Conservation (phyloP, 2,888 invertebrate genomes). For the Cenopis cana region DNA sequence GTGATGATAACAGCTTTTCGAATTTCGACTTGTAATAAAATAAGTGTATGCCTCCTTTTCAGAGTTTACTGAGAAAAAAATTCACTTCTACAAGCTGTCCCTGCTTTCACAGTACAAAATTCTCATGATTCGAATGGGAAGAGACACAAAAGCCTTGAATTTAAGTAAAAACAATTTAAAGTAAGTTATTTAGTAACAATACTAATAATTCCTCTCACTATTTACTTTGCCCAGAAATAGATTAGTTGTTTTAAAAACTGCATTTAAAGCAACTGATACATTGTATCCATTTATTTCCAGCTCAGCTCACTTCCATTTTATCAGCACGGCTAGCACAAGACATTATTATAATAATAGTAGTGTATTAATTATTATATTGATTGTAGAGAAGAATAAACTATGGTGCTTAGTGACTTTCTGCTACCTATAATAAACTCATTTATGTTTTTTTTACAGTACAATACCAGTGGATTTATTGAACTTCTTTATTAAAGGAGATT, state of each 20-base stretch:
- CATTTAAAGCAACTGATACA: too few relatives aligned
- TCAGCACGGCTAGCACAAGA: too few relatives aligned
- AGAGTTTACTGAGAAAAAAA: conserved; percentile 69
- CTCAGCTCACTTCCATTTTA: too few relatives aligned
- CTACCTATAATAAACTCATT: neutral
- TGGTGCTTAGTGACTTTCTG: neutral
- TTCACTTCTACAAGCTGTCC: conserved; percentile 69
- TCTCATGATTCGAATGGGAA: conserved; percentile 75
- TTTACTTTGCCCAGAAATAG: neutral
- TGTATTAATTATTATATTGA: too few relatives aligned
- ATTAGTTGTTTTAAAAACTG: too few relatives aligned
- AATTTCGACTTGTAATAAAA: neutral
- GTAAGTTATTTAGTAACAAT: conserved; percentile 52
- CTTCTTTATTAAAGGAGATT: conserved; percentile 76
- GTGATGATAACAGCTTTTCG: neutral
- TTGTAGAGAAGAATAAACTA: neutral
- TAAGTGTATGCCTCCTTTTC: conserved; percentile 50
- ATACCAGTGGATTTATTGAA: conserved; percentile 74
- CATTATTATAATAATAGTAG: too few relatives aligned
- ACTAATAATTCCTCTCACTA: neutral
- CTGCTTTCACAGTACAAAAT: conserved; percentile 70
- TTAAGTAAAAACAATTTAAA: conserved; percentile 72
- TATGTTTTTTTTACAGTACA: conserved; percentile 62
- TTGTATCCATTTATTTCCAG: too few relatives aligned
- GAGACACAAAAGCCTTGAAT: conserved; percentile 70